A percentile compares a stretch with the other conserved stretches of the same genome.
These are phyloP conservation scores for Drosophila ironensis DNA, from an alignment of 1,140 invertebrate genomes.

Conservation along the genomic window DNA sequence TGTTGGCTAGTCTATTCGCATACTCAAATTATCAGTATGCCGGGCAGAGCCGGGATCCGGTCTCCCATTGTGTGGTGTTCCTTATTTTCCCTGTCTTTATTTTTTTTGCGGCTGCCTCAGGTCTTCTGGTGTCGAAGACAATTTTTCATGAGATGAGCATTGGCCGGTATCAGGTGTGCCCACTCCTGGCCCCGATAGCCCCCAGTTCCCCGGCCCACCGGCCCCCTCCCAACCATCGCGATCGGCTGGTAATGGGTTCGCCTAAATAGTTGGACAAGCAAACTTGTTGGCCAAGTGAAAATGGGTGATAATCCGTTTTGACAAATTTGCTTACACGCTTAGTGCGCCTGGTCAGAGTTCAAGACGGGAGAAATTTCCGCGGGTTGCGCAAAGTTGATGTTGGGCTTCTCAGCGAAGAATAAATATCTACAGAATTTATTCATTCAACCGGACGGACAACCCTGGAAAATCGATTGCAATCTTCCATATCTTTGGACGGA, in stretches of 20 bases:
- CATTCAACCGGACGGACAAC: not conserved
- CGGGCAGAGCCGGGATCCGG: constrained; percentile 29
- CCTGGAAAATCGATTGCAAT: not conserved
- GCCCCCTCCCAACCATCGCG: constrained; percentile 13
- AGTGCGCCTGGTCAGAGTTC: constrained; percentile 61
- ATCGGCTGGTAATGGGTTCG: constrained; percentile 67
- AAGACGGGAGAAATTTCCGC: constrained; percentile 55
- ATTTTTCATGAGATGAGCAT: constrained; percentile 72
- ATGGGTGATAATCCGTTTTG: constrained; percentile 81
- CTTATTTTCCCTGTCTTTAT: constrained; percentile 23
- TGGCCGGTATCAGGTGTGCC: constrained; percentile 62
- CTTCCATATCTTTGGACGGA: not conserved
- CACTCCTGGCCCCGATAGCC: not conserved
- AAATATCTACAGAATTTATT: not conserved
- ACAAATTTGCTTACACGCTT: constrained; percentile 77
- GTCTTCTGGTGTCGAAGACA: constrained; percentile 73
- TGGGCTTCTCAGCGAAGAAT: no score
- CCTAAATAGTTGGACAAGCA: constrained; percentile 68
- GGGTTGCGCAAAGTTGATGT: constrained; percentile 32
- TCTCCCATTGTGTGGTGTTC: constrained; percentile 43
- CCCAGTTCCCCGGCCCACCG: not conserved
- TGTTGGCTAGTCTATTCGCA: constrained; percentile 62
- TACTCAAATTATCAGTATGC: constrained; percentile 78
- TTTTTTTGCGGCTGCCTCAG: constrained; percentile 23
- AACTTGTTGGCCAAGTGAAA: constrained; percentile 61